Percentiles rank a stretch among this genome's conserved stretches.
phyloP scores from a whole-genome alignment of 2,113 vertebrate genomes.

The Dromiciops gliroides region DNA sequence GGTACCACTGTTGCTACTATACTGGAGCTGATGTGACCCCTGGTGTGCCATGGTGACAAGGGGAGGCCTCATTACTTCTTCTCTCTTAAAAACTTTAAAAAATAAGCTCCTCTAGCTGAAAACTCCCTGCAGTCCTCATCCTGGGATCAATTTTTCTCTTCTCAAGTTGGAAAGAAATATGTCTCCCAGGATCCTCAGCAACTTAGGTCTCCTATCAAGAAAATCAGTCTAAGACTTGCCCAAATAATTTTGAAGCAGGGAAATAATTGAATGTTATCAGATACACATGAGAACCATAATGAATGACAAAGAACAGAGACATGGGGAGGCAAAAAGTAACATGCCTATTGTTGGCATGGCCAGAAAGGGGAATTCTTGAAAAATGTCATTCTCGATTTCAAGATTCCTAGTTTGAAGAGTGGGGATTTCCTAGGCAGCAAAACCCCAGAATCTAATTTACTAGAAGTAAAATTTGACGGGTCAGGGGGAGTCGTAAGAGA shows the following conservation, averaged over 20 bases:
- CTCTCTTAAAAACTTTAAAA: background rate
- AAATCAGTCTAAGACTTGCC: background rate
- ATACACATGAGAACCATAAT: background rate
- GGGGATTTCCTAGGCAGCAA: too few species aligned
- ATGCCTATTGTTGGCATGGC: background rate
- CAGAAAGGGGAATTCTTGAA: background rate
- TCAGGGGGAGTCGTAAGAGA: too few species aligned
- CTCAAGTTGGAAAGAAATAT: background rate
- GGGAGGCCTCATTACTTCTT: background rate
- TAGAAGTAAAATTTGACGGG: too few species aligned
- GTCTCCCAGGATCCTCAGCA: background rate
- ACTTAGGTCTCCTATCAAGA: background rate
- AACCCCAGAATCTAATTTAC: too few species aligned
- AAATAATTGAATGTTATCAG: background rate
- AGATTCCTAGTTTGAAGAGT: background rate
- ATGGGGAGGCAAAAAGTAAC: background rate
- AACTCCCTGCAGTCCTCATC: background rate
- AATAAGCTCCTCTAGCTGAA: background rate
- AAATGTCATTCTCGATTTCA: background rate
- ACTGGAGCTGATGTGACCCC: too few species aligned
- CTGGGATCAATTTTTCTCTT: background rate
- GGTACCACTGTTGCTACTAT: background rate
- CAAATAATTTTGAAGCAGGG: background rate
- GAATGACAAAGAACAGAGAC: background rate
- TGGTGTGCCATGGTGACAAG: too few species aligned